Conservation (phyloP, 2,888 invertebrate genomes). For the Idaea biselata region DNA sequence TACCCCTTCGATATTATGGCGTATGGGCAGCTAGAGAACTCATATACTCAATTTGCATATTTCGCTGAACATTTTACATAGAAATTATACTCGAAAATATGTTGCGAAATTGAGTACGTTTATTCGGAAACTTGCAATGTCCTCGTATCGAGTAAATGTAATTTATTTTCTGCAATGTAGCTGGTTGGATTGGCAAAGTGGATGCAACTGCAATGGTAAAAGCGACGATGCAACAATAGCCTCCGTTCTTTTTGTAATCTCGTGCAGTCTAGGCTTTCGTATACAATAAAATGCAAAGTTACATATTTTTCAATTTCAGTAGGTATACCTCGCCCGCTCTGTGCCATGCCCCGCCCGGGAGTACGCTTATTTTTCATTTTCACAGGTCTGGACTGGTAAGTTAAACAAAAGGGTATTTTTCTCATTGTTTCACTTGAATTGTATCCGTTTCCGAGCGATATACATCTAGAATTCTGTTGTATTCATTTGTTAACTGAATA, state of each 20-base stretch:
- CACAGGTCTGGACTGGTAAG: conserved; percentile 48
- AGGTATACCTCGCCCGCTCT: conserved; percentile 31
- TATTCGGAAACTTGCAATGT: neutral
- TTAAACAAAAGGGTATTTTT: conserved; percentile 67
- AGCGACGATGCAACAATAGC: conserved; percentile 28
- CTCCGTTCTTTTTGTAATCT: conserved; percentile 53
- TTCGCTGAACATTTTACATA: neutral
- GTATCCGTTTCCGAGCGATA: conserved; percentile 27
- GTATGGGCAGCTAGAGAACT: neutral
- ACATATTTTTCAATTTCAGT: conserved; percentile 66
- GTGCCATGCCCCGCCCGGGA: conserved; percentile 37
- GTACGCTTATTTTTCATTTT: conserved; percentile 66
- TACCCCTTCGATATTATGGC: conserved; percentile 12
- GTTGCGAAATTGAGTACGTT: neutral
- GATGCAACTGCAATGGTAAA: conserved; percentile 30
- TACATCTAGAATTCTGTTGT: conserved; percentile 16
- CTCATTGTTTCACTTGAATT: conserved; percentile 50
- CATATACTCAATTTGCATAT: neutral
- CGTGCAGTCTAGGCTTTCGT: conserved; percentile 41
- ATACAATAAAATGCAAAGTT: conserved; percentile 63
- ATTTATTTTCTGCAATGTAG: conserved; percentile 1
- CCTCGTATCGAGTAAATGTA: conserved; percentile 10
- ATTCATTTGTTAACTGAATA: neutral
- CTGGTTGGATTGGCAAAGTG: conserved; percentile 11
- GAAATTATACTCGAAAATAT: conserved; percentile 6